Evolutionary conservation across 2,113 vertebrate genomes (phyloP).

Genomic region (Poicephalus meyeri): DNA sequence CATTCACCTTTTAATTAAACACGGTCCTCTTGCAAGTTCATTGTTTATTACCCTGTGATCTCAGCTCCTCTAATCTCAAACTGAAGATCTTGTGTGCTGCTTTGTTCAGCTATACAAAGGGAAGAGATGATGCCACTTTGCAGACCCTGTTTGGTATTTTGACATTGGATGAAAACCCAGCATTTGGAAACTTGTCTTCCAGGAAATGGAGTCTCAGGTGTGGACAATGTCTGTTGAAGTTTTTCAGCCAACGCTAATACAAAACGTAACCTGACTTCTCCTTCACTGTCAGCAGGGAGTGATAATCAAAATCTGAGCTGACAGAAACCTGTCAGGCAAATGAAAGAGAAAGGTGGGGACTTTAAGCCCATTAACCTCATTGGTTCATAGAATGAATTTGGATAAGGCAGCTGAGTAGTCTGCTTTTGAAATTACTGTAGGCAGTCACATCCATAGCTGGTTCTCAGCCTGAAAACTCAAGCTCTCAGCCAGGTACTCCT

Average conservation of each 20-base stretch:
- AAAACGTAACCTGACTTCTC: not conserved
- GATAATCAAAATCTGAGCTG: not conserved
- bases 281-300: not conserved
- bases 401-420: not conserved
- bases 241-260: not conserved
- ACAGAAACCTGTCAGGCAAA: not conserved
- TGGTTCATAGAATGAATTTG: not conserved
- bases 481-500: not conserved
- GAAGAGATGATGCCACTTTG: not conserved
- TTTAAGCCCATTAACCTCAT: not conserved
- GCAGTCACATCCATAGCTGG: not conserved
- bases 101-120: not conserved
- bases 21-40: not conserved
- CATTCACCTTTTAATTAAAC: not conserved
- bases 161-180: not conserved
- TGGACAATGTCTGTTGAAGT: not conserved
- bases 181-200: not conserved
- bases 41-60: not conserved
- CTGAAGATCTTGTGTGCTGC: not conserved
- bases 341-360: not conserved
- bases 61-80: not conserved
- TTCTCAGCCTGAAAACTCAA: not conserved
- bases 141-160: not conserved
- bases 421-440: not conserved
- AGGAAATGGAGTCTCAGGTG: not conserved